Base-by-base conservation (phyloP, 2,888 invertebrate genomes). In the Eupithecia subfuscata region DNA sequence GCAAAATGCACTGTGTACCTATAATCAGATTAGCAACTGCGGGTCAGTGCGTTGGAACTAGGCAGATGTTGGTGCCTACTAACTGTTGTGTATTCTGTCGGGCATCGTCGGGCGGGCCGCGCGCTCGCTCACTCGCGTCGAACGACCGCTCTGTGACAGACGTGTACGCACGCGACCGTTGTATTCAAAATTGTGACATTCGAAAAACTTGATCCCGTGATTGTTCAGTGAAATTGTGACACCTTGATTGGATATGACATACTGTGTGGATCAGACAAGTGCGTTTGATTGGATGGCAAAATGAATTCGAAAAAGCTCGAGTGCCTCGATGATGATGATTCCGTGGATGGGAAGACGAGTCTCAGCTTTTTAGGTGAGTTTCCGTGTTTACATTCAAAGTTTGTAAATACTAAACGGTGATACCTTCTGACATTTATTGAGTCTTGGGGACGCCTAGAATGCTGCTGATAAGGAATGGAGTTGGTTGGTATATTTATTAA, bases 281-380 rank as follows among this genome's bases (percentile, higher is more conserved):
- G 94, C 84, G 87, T 89, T 91, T 92, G 91, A 91, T 77, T 76
- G 78, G 87, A 85, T 88, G 86, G 84, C 84, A 91, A 88, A 80
- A 95, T 95, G 95, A 95, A 95, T 94, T 91, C 94, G 79, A 95
- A 95, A 90, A 95, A 94, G 89, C 88, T 95, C 90, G 95, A 95
- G 89, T 92, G 93, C 84, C 92, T 92, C 81, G 90, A 90, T 77
- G 91, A 94, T 74, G 86, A 87, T 83, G 90, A 94, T 83, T 93
- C 94, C 78, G 92, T 91, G 86, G 93, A 93, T 87, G 94, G 90
- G 80, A 94, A 94, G 84, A 89, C 91, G 78, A 94, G 92, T 85
- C 93, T 95, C 89, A 95, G 95, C 89, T 95, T 94, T 91, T 90
- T 94, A 95, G 95, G 95, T 94, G 83, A 91, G 89, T 86, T 78